Conservation (phyloP, 2,888 invertebrate species). For the Melanophora roralis region DNA sequence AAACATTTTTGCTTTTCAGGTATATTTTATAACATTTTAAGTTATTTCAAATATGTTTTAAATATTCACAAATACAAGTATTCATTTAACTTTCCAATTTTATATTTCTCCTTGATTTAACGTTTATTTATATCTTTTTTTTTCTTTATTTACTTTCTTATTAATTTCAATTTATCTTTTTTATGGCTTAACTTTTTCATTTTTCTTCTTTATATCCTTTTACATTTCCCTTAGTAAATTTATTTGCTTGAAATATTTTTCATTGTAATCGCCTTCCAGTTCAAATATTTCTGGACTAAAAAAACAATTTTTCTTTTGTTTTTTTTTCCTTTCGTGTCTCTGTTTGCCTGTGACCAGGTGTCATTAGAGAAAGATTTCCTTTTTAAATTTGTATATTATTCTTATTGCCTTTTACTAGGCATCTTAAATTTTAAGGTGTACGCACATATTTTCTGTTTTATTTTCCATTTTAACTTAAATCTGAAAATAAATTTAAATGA, state of each 20-base stretch:
- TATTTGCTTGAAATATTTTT: slow-evolving; percentile 31
- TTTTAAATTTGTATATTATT: background rate
- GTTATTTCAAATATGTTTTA: too few relatives aligned
- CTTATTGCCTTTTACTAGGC: too few relatives aligned
- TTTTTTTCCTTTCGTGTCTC: background rate
- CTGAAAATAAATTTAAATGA: slow-evolving; percentile 19
- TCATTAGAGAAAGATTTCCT: background rate
- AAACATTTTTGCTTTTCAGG: background rate
- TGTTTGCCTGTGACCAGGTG: background rate
- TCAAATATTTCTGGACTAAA: slow-evolving; percentile 9
- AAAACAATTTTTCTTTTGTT: slow-evolving; percentile 8
- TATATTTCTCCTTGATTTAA: background rate
- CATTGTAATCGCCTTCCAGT: slow-evolving; percentile 8
- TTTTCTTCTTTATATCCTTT: background rate
- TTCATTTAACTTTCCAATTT: background rate
- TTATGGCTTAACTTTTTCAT: background rate
- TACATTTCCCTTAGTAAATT: background rate
- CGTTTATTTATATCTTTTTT: background rate
- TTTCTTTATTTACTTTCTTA: background rate
- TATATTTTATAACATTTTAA: background rate
- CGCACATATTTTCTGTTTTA: background rate
- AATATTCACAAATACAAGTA: too few relatives aligned
- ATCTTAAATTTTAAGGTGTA: background rate
- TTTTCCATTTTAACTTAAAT: background rate
- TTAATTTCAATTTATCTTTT: background rate